These are phyloP conservation scores for Recurvirostra avosetta DNA, from an alignment of 2,113 vertebrate genomes.

Conservation along the genomic window DNA sequence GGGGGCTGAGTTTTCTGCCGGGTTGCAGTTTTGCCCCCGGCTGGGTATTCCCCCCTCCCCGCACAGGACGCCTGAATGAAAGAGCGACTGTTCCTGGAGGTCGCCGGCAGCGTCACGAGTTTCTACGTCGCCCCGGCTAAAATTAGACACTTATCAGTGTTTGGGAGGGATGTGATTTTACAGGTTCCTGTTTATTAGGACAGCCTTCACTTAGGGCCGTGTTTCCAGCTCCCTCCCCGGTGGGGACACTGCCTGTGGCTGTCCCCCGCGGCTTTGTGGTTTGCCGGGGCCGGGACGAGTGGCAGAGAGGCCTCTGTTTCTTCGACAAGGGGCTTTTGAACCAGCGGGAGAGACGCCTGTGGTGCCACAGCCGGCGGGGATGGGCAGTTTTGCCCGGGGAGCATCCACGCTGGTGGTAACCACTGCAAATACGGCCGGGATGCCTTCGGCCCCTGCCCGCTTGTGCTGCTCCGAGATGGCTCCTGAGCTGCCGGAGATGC, in stretches of 20 bases:
- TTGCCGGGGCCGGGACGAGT: background rate
- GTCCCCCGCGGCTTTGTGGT: background rate
- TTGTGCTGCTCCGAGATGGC: rapidly evolving
- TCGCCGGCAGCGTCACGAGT: background rate
- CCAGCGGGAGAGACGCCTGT: rapidly evolving
- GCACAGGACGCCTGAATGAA: background rate
- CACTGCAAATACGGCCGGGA: rapidly evolving
- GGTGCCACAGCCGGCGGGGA: background rate
- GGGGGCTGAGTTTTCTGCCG: background rate
- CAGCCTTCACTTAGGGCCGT: background rate
- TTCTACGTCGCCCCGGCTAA: slow-evolving; percentile 40
- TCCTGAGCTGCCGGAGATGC: background rate
- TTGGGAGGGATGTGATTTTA: slow-evolving; percentile 66
- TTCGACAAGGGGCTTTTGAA: background rate
- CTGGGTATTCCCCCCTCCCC: background rate
- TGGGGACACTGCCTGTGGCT: background rate
- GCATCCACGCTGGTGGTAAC: rapidly evolving
- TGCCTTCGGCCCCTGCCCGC: background rate
- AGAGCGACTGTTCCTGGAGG: slow-evolving; percentile 58
- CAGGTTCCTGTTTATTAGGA: slow-evolving; percentile 74
- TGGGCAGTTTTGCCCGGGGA: background rate
- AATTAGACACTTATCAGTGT: slow-evolving; percentile 62
- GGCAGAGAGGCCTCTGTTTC: slow-evolving; percentile 18
- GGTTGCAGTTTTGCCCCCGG: background rate
- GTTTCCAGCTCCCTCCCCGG: background rate